Evolutionary conservation across 1,140 invertebrate genomes (phyloP), one percentile per base, ranked within the genome.

Genomic region (Rhyzopertha dominica): DNA sequence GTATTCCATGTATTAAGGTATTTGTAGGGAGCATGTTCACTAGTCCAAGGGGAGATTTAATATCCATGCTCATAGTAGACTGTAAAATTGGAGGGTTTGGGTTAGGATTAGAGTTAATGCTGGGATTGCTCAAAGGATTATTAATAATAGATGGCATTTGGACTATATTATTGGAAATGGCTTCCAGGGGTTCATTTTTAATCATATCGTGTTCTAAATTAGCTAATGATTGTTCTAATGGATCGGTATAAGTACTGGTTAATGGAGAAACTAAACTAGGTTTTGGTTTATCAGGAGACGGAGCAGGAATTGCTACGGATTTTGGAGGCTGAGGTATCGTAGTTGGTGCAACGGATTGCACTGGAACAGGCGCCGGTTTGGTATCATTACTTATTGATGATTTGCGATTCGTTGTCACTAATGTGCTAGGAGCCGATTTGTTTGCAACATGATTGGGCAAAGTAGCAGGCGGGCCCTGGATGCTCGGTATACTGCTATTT

Each of bases 151-250:
- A 28, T 9, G 56, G 53, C 53, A 62, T 56, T 47, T 47, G 39
- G 16, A 24, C 35, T 9, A 54, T 49, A 10, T 24, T 26, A 18
- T 34, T 25, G 18, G 51, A 61, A 5, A 58, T 45, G n/a, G 35
- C 23, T 22, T 58, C 51, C 18, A 69, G 61, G 35, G 70, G 72
- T n/a, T 74, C 70, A 29, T 70, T 71, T 10, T 72, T 71, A 28
- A 74, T 72, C 5, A 78, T 66, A 37, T 73, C 74, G 23, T 77
- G 73, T 62, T 82, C 80, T 12, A 82, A 59, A 45, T 74, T 80
- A 24, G 79, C 79, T 38, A 82, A 66, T 18, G 79, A 80, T 49
- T 80, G 73, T 61, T 81, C 80, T 48, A 81, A 70, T n/a, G 79
- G 78, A 62, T 82, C 80, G 29, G 58, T 71, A 63, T 58, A 74